Evolutionary conservation across 2,797 vertebrate genomes (phyloP), one percentile per base, ranked within the genome.

Genomic region (Anas capensis): DNA sequence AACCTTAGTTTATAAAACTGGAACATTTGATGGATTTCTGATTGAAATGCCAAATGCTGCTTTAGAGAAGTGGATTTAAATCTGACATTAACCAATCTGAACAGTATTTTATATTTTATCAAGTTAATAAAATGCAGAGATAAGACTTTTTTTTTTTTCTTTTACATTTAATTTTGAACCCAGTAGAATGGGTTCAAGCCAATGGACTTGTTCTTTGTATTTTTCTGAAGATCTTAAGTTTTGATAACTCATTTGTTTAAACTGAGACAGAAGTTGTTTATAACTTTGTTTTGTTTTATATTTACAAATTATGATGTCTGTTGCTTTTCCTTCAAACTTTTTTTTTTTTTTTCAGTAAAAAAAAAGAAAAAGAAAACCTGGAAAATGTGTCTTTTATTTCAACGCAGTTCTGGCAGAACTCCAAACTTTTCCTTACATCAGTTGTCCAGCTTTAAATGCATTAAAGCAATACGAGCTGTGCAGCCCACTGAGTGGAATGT

Each of bases 1-100:
- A 95, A 94, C 44, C 27, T 96, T 92, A 97, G 95, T 90, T 91
- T 94, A 88, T 88, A 91, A 97, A 96, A 95, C 34, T 97, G 84
- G 95, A 97, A 88, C 73, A 88, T 85, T 78, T 94, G 88, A 86
- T 95, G 78, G 75, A 85, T 95, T 92, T 92, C 75, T 94, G 64
- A 91, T 68, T 86, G 82, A 88, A 94, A 96, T 96, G 86, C 90
- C 69, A 95, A 72, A 79, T 87, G 54, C 58, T 85, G n/a, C 77
- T 93, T 94, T 70, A 60, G 14, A 75, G 56, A 86, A 86, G 38
- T 53, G 58, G 46, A 73, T 90, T 88, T 91, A 91, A 82, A 73
- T 84, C 66, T 85, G 70, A 36, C 58, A 33, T 33, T 46, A 85
- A 69, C 61, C 23, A 71, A 15, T 44, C 34, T 71, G 80, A 92